Conservation (phyloP, 2,888 invertebrate species). For the Epirrita christyi region DNA sequence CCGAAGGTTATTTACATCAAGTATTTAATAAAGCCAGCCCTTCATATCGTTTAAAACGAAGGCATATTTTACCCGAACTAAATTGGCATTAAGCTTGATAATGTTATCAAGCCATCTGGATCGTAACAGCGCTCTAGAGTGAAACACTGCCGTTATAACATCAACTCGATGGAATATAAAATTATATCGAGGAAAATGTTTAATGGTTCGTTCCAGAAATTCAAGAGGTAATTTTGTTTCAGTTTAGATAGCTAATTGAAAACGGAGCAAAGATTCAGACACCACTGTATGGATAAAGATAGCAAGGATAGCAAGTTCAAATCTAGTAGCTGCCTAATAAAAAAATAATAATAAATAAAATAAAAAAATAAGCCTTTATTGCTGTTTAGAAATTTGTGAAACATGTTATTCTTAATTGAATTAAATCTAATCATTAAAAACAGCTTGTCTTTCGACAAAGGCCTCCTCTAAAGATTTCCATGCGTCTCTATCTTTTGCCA, state of each 20-base stretch:
- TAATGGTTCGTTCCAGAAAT: conserved; percentile 1
- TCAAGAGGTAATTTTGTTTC: conserved; percentile 12
- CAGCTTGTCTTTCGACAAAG: too few species aligned
- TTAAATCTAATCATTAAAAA: too few species aligned
- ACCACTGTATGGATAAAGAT: background rate
- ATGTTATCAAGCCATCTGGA: conserved; percentile 27
- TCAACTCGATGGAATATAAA: conserved; percentile 15
- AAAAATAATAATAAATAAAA: too few species aligned
- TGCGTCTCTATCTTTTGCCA: too few species aligned
- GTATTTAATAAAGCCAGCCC: conserved; percentile 24
- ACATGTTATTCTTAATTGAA: too few species aligned
- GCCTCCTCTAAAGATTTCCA: too few species aligned
- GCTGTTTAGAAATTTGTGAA: too few species aligned
- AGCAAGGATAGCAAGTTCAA: too few species aligned
- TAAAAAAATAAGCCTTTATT: too few species aligned
- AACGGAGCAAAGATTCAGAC: background rate
- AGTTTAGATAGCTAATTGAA: background rate
- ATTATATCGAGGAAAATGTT: conserved; percentile 17
- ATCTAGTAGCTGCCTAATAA: too few species aligned
- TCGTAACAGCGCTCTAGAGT: conserved; percentile 12
- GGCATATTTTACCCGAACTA: conserved; percentile 23
- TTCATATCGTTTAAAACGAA: conserved; percentile 21
- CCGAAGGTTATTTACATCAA: conserved; percentile 8
- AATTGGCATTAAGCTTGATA: conserved; percentile 26
- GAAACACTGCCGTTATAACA: conserved; percentile 14